Conservation (phyloP, 1,140 invertebrate genomes). For the Drosophila sechellia region DNA sequence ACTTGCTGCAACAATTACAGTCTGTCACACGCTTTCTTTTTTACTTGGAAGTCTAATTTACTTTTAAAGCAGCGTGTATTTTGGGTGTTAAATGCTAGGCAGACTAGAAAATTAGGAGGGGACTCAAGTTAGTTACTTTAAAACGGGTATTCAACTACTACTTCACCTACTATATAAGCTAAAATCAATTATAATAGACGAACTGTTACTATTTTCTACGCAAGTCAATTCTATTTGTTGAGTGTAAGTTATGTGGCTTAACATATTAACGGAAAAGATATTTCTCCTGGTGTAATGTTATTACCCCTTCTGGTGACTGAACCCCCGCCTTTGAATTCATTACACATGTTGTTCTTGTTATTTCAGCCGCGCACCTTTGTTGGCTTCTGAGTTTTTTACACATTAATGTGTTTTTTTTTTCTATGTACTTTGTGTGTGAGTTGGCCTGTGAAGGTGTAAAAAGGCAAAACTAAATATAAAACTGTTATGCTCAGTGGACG, state of each 20-base stretch:
- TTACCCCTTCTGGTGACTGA: conserved; percentile 3
- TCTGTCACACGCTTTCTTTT: conserved; percentile 76
- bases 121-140: not conserved
- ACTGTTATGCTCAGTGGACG: conserved; percentile 79
- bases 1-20: conserved; percentile 29
- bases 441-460: conserved; percentile 75
- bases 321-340: conserved; percentile 29
- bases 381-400: conserved; percentile 77
- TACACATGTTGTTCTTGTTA: conserved; percentile 51
- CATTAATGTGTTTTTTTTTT: conserved; percentile 65
- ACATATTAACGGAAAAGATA: too few relatives aligned
- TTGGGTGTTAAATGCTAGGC: conserved; percentile 58
- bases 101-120: conserved; percentile 50
- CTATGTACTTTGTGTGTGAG: conserved; percentile 44
- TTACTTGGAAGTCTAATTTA: conserved; percentile 51
- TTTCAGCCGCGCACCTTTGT: conserved; percentile 70
- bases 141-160: not conserved
- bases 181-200: not conserved
- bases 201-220: not conserved
- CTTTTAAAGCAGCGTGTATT: conserved; percentile 45
- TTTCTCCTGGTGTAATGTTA: conserved; percentile 7
- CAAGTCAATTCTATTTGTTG: too few relatives aligned
- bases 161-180: not conserved
- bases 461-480: conserved; percentile 73
- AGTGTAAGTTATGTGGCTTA: too few relatives aligned